phyloP scores from a whole-genome alignment of 2,113 vertebrate genomes.

The Callospermophilus lateralis region DNA sequence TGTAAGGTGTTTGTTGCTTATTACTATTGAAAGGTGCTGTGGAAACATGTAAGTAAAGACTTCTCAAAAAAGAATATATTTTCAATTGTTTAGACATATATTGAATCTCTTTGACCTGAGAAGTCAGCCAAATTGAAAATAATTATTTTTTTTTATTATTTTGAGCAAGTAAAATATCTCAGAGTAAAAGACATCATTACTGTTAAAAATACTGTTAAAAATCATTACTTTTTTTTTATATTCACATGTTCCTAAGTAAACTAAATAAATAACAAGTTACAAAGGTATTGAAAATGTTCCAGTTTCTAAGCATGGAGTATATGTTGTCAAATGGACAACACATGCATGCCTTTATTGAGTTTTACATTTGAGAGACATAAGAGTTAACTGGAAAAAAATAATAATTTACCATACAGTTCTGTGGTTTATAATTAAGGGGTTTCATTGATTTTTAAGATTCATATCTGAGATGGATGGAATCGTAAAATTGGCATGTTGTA shows the following conservation, averaged over 20 bases:
- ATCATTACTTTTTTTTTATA: not conserved
- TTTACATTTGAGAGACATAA: too few species aligned
- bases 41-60: conserved; percentile 50
- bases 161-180: conserved; percentile 45
- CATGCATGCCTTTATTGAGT: not conserved
- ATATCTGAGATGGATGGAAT: not conserved
- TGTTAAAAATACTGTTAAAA: too few species aligned
- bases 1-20: conserved; percentile 15
- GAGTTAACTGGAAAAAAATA: conserved; percentile 43
- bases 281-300: not conserved
- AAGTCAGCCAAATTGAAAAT: conserved; percentile 56
- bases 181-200: conserved; percentile 39
- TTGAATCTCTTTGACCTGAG: too few species aligned
- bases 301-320: not conserved
- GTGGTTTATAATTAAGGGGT: not conserved
- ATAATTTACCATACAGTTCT: not conserved
- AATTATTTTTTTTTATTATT: conserved; percentile 68
- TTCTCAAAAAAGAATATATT: conserved; percentile 41
- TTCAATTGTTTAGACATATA: conserved; percentile 22
- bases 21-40: conserved; percentile 48
- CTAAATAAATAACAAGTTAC: not conserved
- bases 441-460: conserved; percentile 43
- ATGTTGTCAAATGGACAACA: not conserved
- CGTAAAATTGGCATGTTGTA: conserved; percentile 26
- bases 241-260: conserved; percentile 1